Conservation (phyloP, 2,113 vertebrate genomes). For the Melanotaenia duboulayi region DNA sequence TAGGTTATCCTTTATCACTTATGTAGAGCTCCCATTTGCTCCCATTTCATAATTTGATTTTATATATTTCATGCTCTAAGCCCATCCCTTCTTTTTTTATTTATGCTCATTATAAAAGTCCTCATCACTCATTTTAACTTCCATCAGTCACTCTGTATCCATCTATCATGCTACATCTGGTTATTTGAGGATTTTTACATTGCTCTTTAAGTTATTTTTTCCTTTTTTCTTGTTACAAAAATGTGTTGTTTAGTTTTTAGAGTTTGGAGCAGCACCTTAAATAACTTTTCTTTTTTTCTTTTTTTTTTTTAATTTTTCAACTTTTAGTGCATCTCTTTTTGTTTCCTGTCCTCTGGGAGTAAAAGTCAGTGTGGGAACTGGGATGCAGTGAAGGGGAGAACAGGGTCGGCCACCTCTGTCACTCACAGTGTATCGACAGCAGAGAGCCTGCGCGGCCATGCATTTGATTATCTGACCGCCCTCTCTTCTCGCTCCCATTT, state of each 20-base stretch:
- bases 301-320: background rate
- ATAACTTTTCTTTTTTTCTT: background rate
- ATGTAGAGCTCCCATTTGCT: slow-evolving; percentile 10
- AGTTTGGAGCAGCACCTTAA: background rate
- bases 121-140: slow-evolving; percentile 18
- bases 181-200: background rate
- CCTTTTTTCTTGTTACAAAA: background rate
- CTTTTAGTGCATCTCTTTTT: background rate
- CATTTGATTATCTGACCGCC: slow-evolving; percentile 69
- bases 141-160: slow-evolving; percentile 6
- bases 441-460: slow-evolving; percentile 79
- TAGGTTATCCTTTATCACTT: slow-evolving; percentile 7
- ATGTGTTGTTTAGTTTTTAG: too few species aligned
- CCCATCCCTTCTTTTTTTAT: slow-evolving; percentile 11
- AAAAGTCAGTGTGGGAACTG: slow-evolving; percentile 49
- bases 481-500: slow-evolving; percentile 61
- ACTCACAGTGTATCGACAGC: slow-evolving; percentile 57
- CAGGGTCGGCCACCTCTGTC: slow-evolving; percentile 57
- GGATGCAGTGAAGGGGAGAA: slow-evolving; percentile 48
- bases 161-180: background rate
- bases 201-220: background rate
- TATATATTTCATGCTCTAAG: slow-evolving; percentile 16
- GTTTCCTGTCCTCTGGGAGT: slow-evolving; percentile 39
- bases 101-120: slow-evolving; percentile 27
- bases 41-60: slow-evolving; percentile 14